Percentiles rank a stretch among this genome's conserved stretches.
These are phyloP conservation scores for Takifugu bimaculatus DNA, from an alignment of 2,113 vertebrate genomes.

Conservation along the genomic window DNA sequence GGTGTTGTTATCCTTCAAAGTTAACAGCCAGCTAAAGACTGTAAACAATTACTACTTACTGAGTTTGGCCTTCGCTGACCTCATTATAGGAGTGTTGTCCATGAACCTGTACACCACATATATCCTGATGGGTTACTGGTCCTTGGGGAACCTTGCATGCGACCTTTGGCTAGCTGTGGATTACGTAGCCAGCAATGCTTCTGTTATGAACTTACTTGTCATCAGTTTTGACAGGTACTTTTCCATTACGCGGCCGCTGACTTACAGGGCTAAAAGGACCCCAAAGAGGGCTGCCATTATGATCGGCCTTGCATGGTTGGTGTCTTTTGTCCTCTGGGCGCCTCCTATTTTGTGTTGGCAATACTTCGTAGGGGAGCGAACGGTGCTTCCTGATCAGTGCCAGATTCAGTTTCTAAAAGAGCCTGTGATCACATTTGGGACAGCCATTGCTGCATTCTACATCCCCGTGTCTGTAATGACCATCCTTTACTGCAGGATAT, in stretches of 20 bases:
- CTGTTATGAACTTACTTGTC: constrained; percentile 96
- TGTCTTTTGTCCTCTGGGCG: constrained; percentile 95
- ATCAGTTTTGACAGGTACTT: constrained; percentile 99
- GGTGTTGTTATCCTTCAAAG: constrained; percentile 95
- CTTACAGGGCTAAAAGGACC: constrained; percentile 93
- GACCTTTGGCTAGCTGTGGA: constrained; percentile 97
- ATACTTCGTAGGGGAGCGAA: constrained; percentile 90
- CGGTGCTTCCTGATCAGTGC: constrained; percentile 83
- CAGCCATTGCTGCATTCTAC: constrained; percentile 97
- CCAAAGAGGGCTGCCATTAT: constrained; percentile 92
- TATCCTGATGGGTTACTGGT: constrained; percentile 95
- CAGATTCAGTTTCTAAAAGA: constrained; percentile 96
- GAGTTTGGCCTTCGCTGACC: constrained; percentile 95
- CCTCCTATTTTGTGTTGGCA: constrained; percentile 97
- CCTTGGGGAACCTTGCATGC: constrained; percentile 91
- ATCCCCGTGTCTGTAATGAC: constrained; percentile 97
- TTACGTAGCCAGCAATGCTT: constrained; percentile 97
- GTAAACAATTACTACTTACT: constrained; percentile 98
- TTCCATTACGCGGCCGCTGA: constrained; percentile 95
- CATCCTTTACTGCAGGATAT: constrained; percentile 95
- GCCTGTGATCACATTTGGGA: constrained; percentile 95
- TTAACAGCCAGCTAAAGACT: constrained; percentile 97
- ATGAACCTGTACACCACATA: constrained; percentile 98
- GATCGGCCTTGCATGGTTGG: constrained; percentile 95
- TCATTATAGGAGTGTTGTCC: constrained; percentile 95